Conservation (phyloP, 2,797 vertebrate species). For the Enteromius treurensis region DNA sequence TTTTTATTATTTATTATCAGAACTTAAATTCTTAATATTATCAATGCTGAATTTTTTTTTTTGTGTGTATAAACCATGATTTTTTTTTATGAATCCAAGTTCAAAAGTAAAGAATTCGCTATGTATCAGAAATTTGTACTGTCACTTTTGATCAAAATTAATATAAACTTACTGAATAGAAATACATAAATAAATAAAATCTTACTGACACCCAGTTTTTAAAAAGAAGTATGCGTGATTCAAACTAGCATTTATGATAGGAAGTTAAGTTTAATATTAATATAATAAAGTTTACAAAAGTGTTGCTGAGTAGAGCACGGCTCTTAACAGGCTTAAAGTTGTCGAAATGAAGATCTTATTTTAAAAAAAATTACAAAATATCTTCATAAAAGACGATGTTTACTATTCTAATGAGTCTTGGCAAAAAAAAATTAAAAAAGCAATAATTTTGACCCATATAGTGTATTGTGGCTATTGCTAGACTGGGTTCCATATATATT, state of each 20-base stretch:
- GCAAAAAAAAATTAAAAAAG: too few relatives aligned
- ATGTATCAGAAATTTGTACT: neutral
- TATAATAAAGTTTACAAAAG: neutral
- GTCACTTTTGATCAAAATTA: neutral
- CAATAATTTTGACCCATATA: too few relatives aligned
- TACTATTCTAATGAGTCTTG: too few relatives aligned
- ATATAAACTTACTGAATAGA: neutral
- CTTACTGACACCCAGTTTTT: neutral
- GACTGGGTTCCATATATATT: too few relatives aligned
- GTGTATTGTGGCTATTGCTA: too few relatives aligned
- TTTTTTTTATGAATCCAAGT: neutral
- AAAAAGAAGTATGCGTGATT: neutral
- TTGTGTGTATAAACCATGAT: neutral
- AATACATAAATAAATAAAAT: neutral
- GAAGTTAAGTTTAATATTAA: neutral
- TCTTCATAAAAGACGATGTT: too few relatives aligned
- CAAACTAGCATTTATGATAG: neutral
- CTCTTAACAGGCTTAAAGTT: too few relatives aligned
- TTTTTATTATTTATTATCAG: neutral
- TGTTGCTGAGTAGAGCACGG: neutral
- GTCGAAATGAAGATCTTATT: too few relatives aligned
- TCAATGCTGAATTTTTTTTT: neutral
- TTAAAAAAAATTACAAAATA: too few relatives aligned
- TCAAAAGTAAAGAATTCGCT: neutral
- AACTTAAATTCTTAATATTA: neutral